A percentile compares a stretch with the other conserved stretches of the same genome.
Evolutionary conservation across 2,888 invertebrate genomes (phyloP).

Genomic region (Amiota mariae): DNA sequence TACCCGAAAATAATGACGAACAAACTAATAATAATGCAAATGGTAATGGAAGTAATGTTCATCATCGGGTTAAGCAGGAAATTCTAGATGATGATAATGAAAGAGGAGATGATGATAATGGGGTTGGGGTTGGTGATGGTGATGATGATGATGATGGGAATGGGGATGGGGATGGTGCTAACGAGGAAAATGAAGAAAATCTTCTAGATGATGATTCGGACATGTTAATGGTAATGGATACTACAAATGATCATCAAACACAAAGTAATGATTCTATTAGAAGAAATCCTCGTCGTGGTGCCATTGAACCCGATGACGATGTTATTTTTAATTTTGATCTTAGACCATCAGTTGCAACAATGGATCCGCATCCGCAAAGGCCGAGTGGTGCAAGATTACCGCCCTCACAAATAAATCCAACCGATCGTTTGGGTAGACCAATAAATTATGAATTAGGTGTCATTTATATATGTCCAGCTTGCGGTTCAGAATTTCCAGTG

Average conservation of each 20-base stretch:
- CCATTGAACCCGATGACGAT: slow-evolving; percentile 60
- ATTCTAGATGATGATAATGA: slow-evolving; percentile 22
- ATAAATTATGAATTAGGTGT: slow-evolving; percentile 67
- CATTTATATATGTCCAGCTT: slow-evolving; percentile 68
- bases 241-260: neutral
- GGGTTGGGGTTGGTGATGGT: no score
- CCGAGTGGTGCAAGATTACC: slow-evolving; percentile 39
- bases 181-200: slow-evolving; percentile 34
- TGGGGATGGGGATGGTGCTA: slow-evolving; percentile 15
- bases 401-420: slow-evolving; percentile 59
- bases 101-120: slow-evolving; percentile 18
- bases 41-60: slow-evolving; percentile 11
- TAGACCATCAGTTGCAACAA: slow-evolving; percentile 38
- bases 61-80: slow-evolving; percentile 38
- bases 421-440: slow-evolving; percentile 56
- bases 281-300: slow-evolving; percentile 34
- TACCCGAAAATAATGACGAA: slow-evolving; percentile 18
- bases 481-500: slow-evolving; percentile 61
- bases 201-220: slow-evolving; percentile 33
- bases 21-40: slow-evolving; percentile 41
- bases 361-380: neutral
- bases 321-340: slow-evolving; percentile 65
- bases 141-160: slow-evolving; percentile 28
- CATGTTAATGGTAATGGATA: neutral
- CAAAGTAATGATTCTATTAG: slow-evolving; percentile 18